phyloP scores from a whole-genome alignment of 1,140 invertebrate species.

The Harpegnathos saltator region DNA sequence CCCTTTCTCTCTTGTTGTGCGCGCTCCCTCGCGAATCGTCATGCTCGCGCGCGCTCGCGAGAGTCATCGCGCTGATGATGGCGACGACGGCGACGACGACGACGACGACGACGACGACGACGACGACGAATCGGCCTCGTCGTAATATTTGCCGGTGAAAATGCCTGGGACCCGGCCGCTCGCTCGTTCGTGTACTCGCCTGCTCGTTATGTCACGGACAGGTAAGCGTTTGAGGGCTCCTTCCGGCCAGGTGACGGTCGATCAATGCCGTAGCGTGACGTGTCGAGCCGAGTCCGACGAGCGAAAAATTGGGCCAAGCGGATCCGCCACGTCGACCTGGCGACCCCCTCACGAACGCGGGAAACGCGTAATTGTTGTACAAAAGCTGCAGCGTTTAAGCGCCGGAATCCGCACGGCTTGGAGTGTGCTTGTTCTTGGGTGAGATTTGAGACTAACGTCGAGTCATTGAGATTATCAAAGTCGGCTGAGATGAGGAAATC shows the following conservation, averaged over 20 bases:
- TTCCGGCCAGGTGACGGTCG: constrained; percentile 17
- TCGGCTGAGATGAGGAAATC: no score
- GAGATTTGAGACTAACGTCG: no score
- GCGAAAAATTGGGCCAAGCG: constrained; percentile 30
- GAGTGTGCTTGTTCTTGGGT: no score
- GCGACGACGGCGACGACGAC: constrained; percentile 65
- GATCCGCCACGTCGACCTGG: not conserved
- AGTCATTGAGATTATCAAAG: no score
- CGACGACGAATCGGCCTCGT: constrained; percentile 62
- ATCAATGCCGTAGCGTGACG: constrained; percentile 36
- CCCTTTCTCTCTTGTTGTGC: constrained; percentile 30
- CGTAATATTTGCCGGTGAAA: constrained; percentile 69
- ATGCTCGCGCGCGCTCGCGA: constrained; percentile 47
- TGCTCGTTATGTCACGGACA: constrained; percentile 72
- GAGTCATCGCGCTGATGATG: constrained; percentile 69
- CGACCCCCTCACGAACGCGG: not conserved
- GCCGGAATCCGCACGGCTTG: no score
- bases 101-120: constrained; percentile 64
- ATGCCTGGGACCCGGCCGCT: constrained; percentile 39
- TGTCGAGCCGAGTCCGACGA: constrained; percentile 7
- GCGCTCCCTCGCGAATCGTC: constrained; percentile 22
- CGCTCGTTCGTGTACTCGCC: constrained; percentile 49
- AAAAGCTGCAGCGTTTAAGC: no score
- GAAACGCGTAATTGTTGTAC: not conserved
- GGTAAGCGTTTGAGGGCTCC: constrained; percentile 55